phyloP scores from a whole-genome alignment of 1,140 invertebrate genomes.

The Bicyclus anynana region DNA sequence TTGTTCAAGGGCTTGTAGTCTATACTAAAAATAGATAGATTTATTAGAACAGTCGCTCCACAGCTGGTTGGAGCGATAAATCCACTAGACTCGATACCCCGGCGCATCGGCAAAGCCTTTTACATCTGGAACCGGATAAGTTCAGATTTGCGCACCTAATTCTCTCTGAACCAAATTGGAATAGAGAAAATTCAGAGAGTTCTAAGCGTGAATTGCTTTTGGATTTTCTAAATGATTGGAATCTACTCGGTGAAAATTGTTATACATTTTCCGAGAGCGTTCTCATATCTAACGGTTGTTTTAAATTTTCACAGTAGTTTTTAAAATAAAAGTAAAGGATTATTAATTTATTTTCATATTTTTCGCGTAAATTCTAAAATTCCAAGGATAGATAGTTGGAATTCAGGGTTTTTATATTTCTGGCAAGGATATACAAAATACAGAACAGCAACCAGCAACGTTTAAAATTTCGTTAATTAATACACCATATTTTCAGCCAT shows the following conservation, averaged over 20 bases:
- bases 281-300: neutral
- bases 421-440: too few relatives aligned
- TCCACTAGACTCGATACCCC: neutral
- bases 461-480: too few relatives aligned
- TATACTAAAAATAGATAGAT: neutral
- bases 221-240: conserved; percentile 13
- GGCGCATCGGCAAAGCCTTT: neutral
- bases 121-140: conserved; percentile 15
- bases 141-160: conserved; percentile 16
- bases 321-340: too few relatives aligned
- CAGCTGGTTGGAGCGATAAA: neutral
- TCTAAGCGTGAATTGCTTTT: conserved; percentile 14
- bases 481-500: too few relatives aligned
- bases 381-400: too few relatives aligned
- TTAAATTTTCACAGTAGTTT: too few relatives aligned
- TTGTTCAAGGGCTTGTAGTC: too few relatives aligned
- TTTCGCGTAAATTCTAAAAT: too few relatives aligned
- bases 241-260: conserved; percentile 1
- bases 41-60: neutral
- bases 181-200: conserved; percentile 1
- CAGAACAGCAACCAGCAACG: too few relatives aligned
- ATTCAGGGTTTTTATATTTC: too few relatives aligned
- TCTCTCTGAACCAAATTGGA: conserved; percentile 13
- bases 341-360: too few relatives aligned
- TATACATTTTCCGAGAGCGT: neutral